Conservation (phyloP, 2,888 invertebrate species). For the Cantharis flavilabris region DNA sequence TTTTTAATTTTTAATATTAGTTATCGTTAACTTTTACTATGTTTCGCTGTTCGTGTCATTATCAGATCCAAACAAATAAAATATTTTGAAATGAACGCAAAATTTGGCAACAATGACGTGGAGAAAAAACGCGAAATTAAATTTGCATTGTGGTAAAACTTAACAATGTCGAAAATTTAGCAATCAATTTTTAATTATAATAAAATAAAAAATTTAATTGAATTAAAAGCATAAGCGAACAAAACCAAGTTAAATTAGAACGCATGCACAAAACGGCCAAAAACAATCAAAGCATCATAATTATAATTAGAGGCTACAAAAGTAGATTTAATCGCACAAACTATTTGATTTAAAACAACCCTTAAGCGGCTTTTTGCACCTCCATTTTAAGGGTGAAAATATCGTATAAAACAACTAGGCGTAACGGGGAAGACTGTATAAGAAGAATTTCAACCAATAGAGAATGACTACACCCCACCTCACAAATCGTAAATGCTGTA, state of each 20-base stretch:
- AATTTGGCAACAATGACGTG: not conserved
- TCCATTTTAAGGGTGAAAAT: conserved; percentile 39
- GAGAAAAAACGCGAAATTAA: not conserved
- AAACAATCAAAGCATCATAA: conserved; percentile 29
- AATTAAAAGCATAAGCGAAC: conserved; percentile 6
- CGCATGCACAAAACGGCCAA: conserved; percentile 17
- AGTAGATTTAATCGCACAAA: conserved; percentile 49
- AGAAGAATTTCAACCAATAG: conserved; percentile 45
- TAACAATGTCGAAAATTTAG: not conserved
- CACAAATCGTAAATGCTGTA: conserved; percentile 31
- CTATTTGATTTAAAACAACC: conserved; percentile 32
- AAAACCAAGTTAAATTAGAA: conserved; percentile 17
- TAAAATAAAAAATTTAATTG: not conserved
- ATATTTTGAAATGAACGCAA: not conserved
- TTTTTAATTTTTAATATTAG: not conserved
- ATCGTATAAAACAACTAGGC: conserved; percentile 38
- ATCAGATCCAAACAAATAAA: not conserved
- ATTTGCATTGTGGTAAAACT: not conserved
- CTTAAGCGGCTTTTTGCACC: conserved; percentile 34
- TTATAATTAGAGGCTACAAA: conserved; percentile 44
- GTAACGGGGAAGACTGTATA: conserved; percentile 44
- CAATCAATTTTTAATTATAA: not conserved
- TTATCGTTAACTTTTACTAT: not conserved
- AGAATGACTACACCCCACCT: conserved; percentile 38
- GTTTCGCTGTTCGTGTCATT: not conserved